These are phyloP conservation scores for Dolichallabes microphthalmus DNA, from an alignment of 2,113 vertebrate species.

Conservation along the genomic window DNA sequence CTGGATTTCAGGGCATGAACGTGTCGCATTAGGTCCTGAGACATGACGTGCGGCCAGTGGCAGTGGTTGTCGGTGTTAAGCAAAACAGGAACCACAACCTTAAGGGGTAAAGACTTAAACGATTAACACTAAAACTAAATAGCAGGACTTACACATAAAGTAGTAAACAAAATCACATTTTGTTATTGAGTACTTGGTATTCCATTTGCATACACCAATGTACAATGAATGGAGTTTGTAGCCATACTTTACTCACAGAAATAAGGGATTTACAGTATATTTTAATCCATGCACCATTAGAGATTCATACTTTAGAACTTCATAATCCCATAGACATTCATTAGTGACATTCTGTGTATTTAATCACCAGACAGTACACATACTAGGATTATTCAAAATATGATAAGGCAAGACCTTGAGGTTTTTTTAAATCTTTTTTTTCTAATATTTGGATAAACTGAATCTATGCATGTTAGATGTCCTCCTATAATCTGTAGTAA, in stretches of 20 bases:
- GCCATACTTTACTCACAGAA: not conserved
- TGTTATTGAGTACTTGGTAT: too few species aligned
- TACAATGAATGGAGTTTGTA: not conserved
- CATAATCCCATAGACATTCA: not conserved
- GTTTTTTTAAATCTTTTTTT: not conserved
- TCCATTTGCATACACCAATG: not conserved
- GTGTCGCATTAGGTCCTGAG: slow-evolving; percentile 77
- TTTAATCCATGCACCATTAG: not conserved
- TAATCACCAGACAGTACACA: not conserved
- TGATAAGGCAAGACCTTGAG: not conserved
- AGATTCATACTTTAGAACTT: not conserved
- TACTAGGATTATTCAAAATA: not conserved
- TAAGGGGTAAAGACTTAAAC: not conserved
- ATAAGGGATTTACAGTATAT: not conserved
- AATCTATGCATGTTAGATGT: too few species aligned
- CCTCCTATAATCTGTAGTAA: not conserved
- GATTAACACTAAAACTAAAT: not conserved
- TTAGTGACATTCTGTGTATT: not conserved
- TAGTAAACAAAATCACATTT: not conserved
- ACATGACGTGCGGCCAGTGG: slow-evolving; percentile 81
- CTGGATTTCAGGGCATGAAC: slow-evolving; percentile 74
- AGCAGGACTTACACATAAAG: not conserved
- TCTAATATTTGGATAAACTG: not conserved
- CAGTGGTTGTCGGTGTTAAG: slow-evolving; percentile 77
- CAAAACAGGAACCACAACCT: slow-evolving; percentile 85